phyloP scores from a whole-genome alignment of 1,140 invertebrate genomes.

The Penaeus japonicus region DNA sequence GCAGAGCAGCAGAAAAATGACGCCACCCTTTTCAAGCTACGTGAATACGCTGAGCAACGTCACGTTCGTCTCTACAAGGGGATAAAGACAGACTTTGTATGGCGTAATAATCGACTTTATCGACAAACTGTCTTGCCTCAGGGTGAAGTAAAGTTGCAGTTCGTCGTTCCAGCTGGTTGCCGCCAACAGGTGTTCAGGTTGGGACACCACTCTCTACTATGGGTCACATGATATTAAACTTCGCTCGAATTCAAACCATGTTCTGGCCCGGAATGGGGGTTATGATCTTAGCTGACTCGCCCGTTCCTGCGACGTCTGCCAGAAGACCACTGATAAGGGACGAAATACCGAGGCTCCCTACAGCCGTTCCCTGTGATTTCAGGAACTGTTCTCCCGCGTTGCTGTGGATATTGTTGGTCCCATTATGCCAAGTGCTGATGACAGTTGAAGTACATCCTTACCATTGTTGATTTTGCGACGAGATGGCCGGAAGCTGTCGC shows the following conservation, averaged over 20 bases:
- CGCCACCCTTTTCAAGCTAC: too few relatives aligned
- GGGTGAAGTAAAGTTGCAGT: too few relatives aligned
- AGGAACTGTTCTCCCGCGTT: background rate
- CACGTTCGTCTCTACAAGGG: too few relatives aligned
- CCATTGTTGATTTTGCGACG: constrained; percentile 92
- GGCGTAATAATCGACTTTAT: too few relatives aligned
- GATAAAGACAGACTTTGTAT: too few relatives aligned
- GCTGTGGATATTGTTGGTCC: background rate
- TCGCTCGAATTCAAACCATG: background rate
- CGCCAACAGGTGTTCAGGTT: background rate
- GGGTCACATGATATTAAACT: background rate
- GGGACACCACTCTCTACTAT: background rate
- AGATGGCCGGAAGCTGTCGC: constrained; percentile 65
- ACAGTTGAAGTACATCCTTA: constrained; percentile 86
- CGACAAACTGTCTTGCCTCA: too few relatives aligned
- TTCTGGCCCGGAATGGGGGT: background rate
- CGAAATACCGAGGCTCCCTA: background rate
- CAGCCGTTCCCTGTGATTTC: background rate
- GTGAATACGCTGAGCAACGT: too few relatives aligned
- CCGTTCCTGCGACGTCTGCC: background rate
- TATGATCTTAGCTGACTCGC: background rate
- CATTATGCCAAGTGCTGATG: too few relatives aligned
- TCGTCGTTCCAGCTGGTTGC: constrained; percentile 69
- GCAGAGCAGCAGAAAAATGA: too few relatives aligned
- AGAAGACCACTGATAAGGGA: background rate